Evolutionary conservation across 2,797 vertebrate genomes (phyloP).

Genomic region (Eulemur coronatus): DNA sequence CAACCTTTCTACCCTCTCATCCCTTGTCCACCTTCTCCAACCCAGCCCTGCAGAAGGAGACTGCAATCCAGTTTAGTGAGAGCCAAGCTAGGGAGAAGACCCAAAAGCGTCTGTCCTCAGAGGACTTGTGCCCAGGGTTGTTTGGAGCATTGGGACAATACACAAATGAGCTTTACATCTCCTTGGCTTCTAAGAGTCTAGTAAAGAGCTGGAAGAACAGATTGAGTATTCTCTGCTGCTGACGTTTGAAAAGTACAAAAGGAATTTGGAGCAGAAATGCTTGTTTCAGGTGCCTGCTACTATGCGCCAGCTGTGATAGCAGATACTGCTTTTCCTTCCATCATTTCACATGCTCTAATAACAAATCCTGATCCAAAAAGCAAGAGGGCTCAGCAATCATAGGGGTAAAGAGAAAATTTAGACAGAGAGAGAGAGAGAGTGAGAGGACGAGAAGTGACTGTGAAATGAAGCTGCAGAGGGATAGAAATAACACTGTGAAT

Average conservation of each 20-base stretch:
- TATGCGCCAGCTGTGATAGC: accelerated
- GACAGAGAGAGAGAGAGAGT: neutral
- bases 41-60: no score
- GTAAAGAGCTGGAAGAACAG: neutral
- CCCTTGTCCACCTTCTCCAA: neutral
- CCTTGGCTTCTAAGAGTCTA: neutral
- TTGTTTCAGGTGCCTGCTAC: neutral
- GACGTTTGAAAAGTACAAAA: neutral
- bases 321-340: neutral
- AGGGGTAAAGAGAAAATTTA: neutral
- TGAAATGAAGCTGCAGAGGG: neutral
- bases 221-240: neutral
- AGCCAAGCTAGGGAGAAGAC: neutral
- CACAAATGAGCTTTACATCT: neutral
- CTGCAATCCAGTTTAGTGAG: neutral
- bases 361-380: neutral
- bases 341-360: neutral
- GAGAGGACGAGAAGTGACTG: neutral
- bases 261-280: neutral
- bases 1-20: neutral
- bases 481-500: neutral
- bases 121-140: neutral
- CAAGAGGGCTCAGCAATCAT: neutral
- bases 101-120: neutral
- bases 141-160: no score